Evolutionary conservation across 2,113 vertebrate species (phyloP).

Genomic region (Paramisgurnus dabryanus): DNA sequence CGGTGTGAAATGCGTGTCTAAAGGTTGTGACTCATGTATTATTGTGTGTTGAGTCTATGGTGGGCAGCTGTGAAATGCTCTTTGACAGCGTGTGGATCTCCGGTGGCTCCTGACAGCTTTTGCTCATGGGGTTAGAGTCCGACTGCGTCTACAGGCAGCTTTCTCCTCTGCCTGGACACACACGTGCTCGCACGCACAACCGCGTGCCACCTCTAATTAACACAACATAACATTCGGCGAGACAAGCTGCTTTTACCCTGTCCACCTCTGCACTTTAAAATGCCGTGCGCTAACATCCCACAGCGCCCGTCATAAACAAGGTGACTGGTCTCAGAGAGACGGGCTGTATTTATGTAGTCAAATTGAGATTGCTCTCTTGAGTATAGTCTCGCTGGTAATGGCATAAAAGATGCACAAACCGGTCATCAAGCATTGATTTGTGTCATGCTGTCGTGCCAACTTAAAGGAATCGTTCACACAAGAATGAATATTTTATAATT

Average conservation of each 20-base stretch:
- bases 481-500: not conserved
- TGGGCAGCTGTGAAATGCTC: conserved; percentile 50
- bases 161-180: conserved; percentile 6
- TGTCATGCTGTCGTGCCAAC: not conserved
- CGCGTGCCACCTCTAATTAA: conserved; percentile 61
- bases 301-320: conserved; percentile 46
- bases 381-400: not conserved
- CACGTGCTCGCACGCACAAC: conserved; percentile 36
- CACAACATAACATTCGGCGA: conserved; percentile 57
- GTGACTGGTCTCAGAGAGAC: conserved; percentile 34
- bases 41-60: conserved; percentile 27
- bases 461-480: not conserved
- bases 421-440: not conserved
- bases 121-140: conserved; percentile 36
- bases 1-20: conserved; percentile 35
- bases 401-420: conserved; percentile 12
- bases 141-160: not conserved
- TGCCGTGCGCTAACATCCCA: conserved; percentile 17
- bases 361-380: not conserved
- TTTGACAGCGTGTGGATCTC: conserved; percentile 50
- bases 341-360: conserved; percentile 14
- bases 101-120: conserved; percentile 47
- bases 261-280: conserved; percentile 34
- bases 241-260: conserved; percentile 54
- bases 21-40: conserved; percentile 12